These are phyloP conservation scores for Smutsia gigantea DNA, from an alignment of 2,797 vertebrate species.

Conservation along the genomic window DNA sequence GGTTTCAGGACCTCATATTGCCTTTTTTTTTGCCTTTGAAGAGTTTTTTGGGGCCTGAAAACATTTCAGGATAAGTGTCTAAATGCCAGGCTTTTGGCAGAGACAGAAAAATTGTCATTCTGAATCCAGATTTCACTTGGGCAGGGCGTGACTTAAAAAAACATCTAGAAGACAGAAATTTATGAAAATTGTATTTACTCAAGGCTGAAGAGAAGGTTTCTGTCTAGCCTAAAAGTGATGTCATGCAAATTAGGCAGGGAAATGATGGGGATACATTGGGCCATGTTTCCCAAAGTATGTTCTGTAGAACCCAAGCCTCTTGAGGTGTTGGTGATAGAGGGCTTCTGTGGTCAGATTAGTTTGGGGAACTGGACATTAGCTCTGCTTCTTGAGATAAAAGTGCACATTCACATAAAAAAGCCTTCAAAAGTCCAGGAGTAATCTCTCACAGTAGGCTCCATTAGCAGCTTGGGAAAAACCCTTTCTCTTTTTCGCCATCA, in stretches of 20 bases:
- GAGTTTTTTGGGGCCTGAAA: constrained; percentile 25
- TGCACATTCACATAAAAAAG: not conserved
- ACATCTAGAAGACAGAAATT: constrained; percentile 69
- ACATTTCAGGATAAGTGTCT: constrained; percentile 59
- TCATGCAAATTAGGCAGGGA: constrained; percentile 48
- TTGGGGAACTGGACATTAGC: not conserved
- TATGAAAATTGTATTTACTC: constrained; percentile 66
- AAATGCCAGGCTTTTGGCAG: constrained; percentile 48
- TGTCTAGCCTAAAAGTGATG: constrained; percentile 66
- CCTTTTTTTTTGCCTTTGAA: constrained; percentile 43
- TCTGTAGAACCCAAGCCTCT: not conserved
- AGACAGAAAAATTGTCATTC: constrained; percentile 64
- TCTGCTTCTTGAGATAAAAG: not conserved
- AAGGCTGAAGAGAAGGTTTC: constrained; percentile 59
- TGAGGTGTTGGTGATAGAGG: not conserved
- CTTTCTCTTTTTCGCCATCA: not conserved
- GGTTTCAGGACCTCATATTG: constrained; percentile 34
- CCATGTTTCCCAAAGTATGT: not conserved
- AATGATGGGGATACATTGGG: not conserved
- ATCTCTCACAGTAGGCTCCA: not conserved
- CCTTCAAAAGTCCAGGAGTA: not conserved
- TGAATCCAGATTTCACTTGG: constrained; percentile 65
- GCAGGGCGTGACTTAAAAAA: constrained; percentile 60
- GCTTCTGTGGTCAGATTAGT: not conserved
- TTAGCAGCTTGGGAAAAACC: not conserved